phyloP scores from a whole-genome alignment of 2,888 invertebrate species.

The Carpatolechia fugitivella region DNA sequence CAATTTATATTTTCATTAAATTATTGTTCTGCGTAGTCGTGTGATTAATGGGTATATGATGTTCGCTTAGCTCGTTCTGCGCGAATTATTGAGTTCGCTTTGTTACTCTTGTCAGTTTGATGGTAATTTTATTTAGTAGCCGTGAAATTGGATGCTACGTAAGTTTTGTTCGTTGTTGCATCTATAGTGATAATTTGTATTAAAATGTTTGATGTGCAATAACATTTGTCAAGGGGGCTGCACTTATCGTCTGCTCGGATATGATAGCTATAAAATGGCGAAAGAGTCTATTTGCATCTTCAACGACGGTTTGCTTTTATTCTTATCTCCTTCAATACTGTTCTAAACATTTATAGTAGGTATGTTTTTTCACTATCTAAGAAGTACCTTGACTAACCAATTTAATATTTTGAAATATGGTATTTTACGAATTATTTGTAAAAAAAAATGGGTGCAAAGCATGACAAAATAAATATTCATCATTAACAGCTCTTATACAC shows the following conservation, averaged over 20 bases:
- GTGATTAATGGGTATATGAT: constrained; percentile 54
- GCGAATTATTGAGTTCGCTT: constrained; percentile 73
- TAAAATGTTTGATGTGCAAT: constrained; percentile 56
- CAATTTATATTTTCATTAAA: constrained; percentile 55
- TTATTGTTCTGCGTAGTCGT: constrained; percentile 43
- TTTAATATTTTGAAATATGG: too few relatives aligned
- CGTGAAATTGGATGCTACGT: constrained; percentile 68
- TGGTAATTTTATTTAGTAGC: constrained; percentile 76
- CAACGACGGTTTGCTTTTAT: constrained; percentile 69
- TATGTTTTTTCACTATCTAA: too few relatives aligned
- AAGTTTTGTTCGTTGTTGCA: constrained; percentile 45
- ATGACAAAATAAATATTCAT: too few relatives aligned
- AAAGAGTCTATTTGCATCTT: constrained; percentile 50
- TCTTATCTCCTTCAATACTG: constrained; percentile 44
- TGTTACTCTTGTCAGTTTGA: constrained; percentile 65
- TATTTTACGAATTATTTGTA: too few relatives aligned
- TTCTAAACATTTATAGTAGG: too few relatives aligned
- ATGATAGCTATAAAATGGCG: constrained; percentile 51
- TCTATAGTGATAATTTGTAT: constrained; percentile 52
- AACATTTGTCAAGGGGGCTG: constrained; percentile 24
- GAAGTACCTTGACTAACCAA: too few relatives aligned
- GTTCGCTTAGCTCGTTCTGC: constrained; percentile 58
- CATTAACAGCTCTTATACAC: too few relatives aligned
- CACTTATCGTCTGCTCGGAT: constrained; percentile 25
- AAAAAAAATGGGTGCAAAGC: too few relatives aligned